Conservation (phyloP, 2,113 vertebrate species). For the Menura novaehollandiae region DNA sequence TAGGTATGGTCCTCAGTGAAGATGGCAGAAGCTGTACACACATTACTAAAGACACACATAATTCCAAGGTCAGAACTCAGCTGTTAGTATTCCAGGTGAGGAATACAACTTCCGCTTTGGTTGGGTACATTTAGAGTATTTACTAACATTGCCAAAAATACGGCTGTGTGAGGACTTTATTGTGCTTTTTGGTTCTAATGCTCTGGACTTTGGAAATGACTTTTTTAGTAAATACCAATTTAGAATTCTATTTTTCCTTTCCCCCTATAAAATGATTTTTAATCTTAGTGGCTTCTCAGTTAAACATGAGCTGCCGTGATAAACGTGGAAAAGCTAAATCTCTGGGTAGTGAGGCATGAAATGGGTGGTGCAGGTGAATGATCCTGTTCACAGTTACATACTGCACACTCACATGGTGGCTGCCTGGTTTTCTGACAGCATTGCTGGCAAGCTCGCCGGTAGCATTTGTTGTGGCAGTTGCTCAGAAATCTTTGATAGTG, state of each 20-base stretch:
- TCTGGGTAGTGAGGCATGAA: neutral
- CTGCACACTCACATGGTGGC: accelerated
- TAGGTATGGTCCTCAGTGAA: neutral
- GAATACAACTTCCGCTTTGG: neutral
- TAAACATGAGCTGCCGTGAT: neutral
- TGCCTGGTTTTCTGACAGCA: neutral
- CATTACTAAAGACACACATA: neutral
- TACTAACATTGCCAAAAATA: neutral
- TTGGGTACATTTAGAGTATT: neutral
- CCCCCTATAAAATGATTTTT: neutral
- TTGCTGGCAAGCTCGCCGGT: neutral
- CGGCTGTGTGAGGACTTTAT: neutral
- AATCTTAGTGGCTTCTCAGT: neutral
- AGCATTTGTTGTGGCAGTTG: neutral
- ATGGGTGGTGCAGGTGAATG: neutral
- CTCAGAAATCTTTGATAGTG: neutral
- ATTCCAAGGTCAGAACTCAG: neutral
- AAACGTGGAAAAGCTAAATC: neutral
- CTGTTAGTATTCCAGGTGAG: neutral
- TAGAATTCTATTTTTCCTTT: neutral
- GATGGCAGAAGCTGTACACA: neutral
- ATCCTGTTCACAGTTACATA: neutral
- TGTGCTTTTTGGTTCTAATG: neutral
- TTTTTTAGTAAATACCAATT: neutral
- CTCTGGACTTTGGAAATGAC: neutral